These are phyloP conservation scores for Candidula unifasciata DNA, from an alignment of 2,888 invertebrate species.

Conservation along the genomic window DNA sequence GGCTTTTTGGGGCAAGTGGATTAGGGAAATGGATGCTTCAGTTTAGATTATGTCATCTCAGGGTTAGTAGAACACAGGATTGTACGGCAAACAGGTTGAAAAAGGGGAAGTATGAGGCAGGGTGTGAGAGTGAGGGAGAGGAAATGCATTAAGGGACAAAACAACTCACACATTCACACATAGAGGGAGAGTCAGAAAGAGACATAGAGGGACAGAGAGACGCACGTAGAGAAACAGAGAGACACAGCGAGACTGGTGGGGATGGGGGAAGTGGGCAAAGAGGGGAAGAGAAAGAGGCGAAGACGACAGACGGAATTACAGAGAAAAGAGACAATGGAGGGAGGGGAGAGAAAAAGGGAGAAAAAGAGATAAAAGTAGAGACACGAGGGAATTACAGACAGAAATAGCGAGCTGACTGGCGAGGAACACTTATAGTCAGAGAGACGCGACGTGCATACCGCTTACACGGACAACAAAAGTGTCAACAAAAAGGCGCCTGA, in stretches of 20 bases:
- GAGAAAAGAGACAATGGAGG: background rate
- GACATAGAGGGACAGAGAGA: background rate
- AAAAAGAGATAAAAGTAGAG: slow-evolving; percentile 12
- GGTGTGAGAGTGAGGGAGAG: background rate
- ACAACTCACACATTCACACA: background rate
- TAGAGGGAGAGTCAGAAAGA: background rate
- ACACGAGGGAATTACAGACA: background rate
- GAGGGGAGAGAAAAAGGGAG: too few species aligned
- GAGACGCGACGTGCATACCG: background rate
- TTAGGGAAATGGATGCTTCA: too few species aligned
- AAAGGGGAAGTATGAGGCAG: background rate
- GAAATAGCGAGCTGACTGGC: too few species aligned
- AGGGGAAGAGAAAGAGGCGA: background rate
- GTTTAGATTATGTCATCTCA: too few species aligned
- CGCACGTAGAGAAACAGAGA: background rate
- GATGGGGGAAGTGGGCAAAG: too few species aligned
- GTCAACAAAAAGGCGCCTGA: background rate
- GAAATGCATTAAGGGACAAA: too few species aligned
- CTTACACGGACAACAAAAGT: background rate
- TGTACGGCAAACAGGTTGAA: background rate
- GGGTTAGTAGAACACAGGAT: too few species aligned
- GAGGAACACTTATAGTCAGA: too few species aligned
- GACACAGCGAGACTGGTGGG: background rate
- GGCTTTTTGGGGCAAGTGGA: too few species aligned
- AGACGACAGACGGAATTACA: background rate